Base-by-base conservation (phyloP, 2,113 vertebrate genomes). In the Tympanuchus pallidicinctus region DNA sequence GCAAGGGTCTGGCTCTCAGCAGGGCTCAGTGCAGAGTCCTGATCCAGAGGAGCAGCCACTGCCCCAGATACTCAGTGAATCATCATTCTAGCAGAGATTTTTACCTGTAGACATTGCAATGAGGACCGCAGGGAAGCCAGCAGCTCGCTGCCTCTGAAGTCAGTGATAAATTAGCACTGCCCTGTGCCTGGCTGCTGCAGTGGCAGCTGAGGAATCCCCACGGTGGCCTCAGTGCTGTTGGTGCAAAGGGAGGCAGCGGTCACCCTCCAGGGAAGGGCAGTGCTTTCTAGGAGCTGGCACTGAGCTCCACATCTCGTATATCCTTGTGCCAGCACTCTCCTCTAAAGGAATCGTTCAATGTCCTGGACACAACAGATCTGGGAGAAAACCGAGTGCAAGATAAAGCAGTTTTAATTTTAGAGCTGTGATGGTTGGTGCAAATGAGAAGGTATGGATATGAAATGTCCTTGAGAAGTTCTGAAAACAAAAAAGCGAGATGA, bases 1-100 rank as follows among this genome's bases (percentile, higher is more conserved):
- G 79, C 50, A 84, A 90, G 92, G 76, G 92, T 63, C 92, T 95
- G 89, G 69, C 84, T 94, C 70, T 73, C 77, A 57, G 48, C 90
- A 56, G 57, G 82, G 89, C 86, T 82, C 74, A 12, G 17, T 6
- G 1, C 72, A 88, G 82, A 93, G 83, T 64, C 75, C 88, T 48
- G 38, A 43, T 45, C 63, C 75, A 82, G 76, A 75, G 27, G 65
- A 76, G 87, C 76, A 67, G 63, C 79, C 71, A 11, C 32, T 25
- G 48, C 30, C 22, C 86, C 84, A 38, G 80, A n/a, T 10, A 64
- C 0, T 0, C 11, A 57, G 47, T 45, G 56, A 74, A 77, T 89
- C 61, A 66, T 77, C 72, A 18, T 40, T 60, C 82, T 18, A 50
- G 67, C 61, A 87, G 45, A 42, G 50, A 32, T 32, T n/a, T 54